Base-by-base conservation (phyloP, 2,113 vertebrate genomes). In the Semicossyphus pulcher region DNA sequence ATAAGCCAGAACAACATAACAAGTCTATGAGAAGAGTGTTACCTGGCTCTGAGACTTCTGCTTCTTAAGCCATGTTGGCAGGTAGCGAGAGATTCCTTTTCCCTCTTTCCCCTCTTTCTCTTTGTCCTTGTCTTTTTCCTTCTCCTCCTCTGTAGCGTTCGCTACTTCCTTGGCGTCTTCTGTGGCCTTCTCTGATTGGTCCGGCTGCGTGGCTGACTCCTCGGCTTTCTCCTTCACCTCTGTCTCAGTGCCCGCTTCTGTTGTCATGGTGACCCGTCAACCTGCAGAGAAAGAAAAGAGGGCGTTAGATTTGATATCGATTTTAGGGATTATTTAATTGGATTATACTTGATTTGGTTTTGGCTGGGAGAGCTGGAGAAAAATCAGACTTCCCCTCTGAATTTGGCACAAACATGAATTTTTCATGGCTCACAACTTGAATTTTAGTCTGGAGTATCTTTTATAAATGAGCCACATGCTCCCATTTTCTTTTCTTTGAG, bases 31-130 rank as follows among this genome's bases (percentile, higher is more conserved):
- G 7, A 23, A 4, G 26, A 23, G 20, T 11, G 9, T 5, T 39
- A 91, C 92, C 87, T 96, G 94, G 68, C 89, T 95, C 67, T 95
- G 95, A 8, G 97, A 97, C 81, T 96, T 99, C 66, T 97, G 97
- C 75, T 97, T 98, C 92, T 97, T 99, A 90, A 97, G 95, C 98
- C 98, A 99, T 37, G 96, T 95, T 2, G 97, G 97, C 53, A 99
- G 90, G 80, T 98, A 99, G 16, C 97, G 95, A 84, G 96, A 95
- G 90, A 99, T 95, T 12, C 97, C 96, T 90, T 96, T 97, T 54
- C 95, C 93, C n/a, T 94, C 89, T 68, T 95, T 96, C 60, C 94
- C 95, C 65, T 94, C 91, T 34, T 92, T 81, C 64, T 92, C 93
- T 72, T 92, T 93, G 72, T 93, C 94, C 45, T 94, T 94, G 51